phyloP scores from a whole-genome alignment of 2,888 invertebrate species.

The Lutraria lutraria region DNA sequence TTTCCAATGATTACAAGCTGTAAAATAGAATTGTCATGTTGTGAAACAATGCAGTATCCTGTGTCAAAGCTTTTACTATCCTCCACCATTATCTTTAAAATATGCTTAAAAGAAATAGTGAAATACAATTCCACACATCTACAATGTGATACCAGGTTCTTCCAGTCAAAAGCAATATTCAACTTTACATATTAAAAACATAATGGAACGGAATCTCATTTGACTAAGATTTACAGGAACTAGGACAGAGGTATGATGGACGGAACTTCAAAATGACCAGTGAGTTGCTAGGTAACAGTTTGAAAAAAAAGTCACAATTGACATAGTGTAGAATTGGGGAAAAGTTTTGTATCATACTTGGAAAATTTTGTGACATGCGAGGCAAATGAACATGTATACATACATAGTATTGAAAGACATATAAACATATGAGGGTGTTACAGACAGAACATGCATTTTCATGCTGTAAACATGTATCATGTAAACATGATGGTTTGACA shows the following conservation, averaged over 20 bases:
- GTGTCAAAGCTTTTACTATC: neutral
- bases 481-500: neutral
- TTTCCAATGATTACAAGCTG: conserved; percentile 15
- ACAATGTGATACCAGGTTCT: neutral
- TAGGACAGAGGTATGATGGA: neutral
- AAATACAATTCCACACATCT: neutral
- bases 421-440: neutral
- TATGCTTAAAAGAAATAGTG: neutral
- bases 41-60: neutral
- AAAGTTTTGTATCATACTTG: neutral
- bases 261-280: neutral
- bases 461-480: conserved; percentile 20
- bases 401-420: neutral
- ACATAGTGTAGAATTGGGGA: neutral
- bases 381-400: neutral
- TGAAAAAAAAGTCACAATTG: neutral
- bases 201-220: neutral
- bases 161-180: neutral
- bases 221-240: neutral
- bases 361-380: neutral
- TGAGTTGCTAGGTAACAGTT: neutral
- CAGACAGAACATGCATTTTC: conserved; percentile 32
- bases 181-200: neutral
- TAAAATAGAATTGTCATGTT: neutral
- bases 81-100: neutral